phyloP scores from a whole-genome alignment of 2,113 vertebrate species.

The Cairina moschata region DNA sequence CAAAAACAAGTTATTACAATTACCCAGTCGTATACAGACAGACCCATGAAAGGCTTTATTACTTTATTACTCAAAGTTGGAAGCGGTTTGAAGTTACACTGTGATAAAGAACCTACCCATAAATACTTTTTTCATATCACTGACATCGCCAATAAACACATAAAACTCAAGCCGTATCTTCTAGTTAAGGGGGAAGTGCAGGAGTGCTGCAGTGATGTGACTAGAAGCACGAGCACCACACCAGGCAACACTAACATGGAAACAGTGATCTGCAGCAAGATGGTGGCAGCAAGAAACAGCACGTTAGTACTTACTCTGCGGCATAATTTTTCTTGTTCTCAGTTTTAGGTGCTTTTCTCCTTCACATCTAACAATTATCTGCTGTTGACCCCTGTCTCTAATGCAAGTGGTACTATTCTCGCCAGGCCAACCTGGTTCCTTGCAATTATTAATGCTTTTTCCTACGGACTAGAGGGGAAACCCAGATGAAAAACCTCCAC shows the following conservation, averaged over 20 bases:
- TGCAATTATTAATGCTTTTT: background rate
- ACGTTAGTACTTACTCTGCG: background rate
- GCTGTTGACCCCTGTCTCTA: background rate
- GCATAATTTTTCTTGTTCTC: background rate
- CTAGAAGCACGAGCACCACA: background rate
- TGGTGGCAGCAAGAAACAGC: background rate
- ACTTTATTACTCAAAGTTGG: constrained; percentile 4
- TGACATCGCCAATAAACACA: background rate
- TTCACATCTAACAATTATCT: background rate
- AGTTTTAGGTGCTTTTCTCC: background rate
- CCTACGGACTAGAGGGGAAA: background rate
- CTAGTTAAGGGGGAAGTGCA: background rate
- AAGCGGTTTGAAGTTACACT: background rate
- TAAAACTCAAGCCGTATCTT: background rate
- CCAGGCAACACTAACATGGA: background rate
- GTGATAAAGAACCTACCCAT: constrained; percentile 17
- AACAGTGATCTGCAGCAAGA: background rate
- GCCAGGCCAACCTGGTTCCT: background rate
- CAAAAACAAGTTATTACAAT: constrained; percentile 65
- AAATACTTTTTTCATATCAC: background rate
- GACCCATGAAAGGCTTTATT: constrained; percentile 16
- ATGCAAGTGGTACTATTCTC: background rate
- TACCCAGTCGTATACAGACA: constrained; percentile 42
- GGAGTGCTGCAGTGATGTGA: background rate
- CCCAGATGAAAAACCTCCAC: background rate